Evolutionary conservation across 2,888 invertebrate species (phyloP).

Genomic region (Eueremaeus valkanovi): DNA sequence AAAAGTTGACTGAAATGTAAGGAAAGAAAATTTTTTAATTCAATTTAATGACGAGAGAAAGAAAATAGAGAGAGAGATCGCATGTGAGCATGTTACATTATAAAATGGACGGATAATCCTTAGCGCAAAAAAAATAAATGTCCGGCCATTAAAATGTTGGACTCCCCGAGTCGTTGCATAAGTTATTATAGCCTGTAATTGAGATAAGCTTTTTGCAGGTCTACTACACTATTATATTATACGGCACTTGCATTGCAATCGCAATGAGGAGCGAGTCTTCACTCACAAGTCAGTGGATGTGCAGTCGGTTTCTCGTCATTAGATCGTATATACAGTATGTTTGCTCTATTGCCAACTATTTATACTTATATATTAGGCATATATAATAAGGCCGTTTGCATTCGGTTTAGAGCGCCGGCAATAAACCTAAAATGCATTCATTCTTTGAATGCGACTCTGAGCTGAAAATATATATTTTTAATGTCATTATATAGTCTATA

Average conservation of each 20-base stretch:
- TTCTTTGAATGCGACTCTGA: too few relatives aligned
- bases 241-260: not conserved
- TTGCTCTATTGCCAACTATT: not conserved
- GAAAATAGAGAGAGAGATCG: not conserved
- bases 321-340: too few relatives aligned
- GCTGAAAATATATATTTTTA: not conserved
- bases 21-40: not conserved
- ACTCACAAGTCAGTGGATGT: too few relatives aligned
- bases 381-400: slow-evolving; percentile 9
- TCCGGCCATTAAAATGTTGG: slow-evolving; percentile 8
- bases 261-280: not conserved
- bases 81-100: not conserved
- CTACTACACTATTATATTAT: not conserved
- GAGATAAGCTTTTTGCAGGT: not conserved
- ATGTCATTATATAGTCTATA: not conserved
- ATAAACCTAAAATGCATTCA: not conserved
- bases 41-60: not conserved
- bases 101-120: not conserved
- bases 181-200: slow-evolving; percentile 8
- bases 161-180: slow-evolving; percentile 16
- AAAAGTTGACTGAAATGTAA: too few relatives aligned
- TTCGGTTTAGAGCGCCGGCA: not conserved
- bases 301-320: not conserved
- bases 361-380: not conserved
- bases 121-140: not conserved